Conservation (phyloP, 2,113 vertebrate species). For the Grus americana region DNA sequence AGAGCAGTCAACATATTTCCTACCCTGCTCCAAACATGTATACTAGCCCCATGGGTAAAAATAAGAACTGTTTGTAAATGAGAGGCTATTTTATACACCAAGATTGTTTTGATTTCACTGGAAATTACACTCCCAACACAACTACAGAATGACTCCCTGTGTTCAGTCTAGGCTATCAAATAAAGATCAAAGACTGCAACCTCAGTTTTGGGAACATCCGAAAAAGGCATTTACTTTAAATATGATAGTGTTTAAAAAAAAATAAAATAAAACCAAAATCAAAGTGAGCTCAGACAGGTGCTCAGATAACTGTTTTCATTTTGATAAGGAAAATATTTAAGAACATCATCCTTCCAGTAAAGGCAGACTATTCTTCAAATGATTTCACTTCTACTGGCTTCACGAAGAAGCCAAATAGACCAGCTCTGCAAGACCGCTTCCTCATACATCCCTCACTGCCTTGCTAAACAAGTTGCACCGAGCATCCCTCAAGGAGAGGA, state of each 20-base stretch:
- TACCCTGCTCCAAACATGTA: background rate
- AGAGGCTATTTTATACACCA: background rate
- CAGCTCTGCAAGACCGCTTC: background rate
- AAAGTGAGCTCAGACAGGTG: background rate
- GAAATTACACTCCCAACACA: background rate
- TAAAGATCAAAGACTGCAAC: background rate
- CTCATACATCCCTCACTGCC: background rate
- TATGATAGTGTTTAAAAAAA: too few relatives aligned
- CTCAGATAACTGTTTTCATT: background rate
- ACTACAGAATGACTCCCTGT: background rate
- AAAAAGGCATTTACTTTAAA: background rate
- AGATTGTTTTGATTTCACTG: background rate
- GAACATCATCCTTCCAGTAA: background rate
- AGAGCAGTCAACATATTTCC: background rate
- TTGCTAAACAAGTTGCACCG: background rate
- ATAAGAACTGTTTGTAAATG: background rate
- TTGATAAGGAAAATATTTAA: background rate
- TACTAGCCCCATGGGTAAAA: background rate
- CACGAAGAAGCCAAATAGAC: background rate
- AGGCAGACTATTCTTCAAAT: background rate
- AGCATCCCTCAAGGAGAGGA: background rate
- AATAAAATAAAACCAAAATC: too few relatives aligned
- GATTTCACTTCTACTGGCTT: background rate
- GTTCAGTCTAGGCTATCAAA: background rate
- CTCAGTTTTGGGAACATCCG: background rate